Conservation (phyloP, 2,888 invertebrate species). For the Parascotia fuliginaria region DNA sequence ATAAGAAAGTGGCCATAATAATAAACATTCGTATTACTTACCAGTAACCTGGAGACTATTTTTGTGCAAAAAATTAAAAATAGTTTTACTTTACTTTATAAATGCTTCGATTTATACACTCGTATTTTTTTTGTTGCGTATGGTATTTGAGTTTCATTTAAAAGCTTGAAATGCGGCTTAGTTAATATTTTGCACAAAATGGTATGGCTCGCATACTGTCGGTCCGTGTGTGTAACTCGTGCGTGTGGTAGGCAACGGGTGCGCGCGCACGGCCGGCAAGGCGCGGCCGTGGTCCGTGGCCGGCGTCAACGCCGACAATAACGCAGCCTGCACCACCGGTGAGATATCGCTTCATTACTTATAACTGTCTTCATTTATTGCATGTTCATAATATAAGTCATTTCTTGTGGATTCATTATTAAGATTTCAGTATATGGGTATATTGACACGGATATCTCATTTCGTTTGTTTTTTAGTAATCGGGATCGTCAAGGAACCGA, state of each 20-base stretch:
- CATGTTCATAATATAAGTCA: no score
- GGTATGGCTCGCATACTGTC: conserved; percentile 6
- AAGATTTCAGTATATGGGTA: no score
- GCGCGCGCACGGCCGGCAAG: conserved; percentile 76
- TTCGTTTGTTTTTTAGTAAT: not conserved
- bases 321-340: conserved; percentile 80
- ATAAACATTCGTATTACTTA: conserved; percentile 4
- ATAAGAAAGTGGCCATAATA: conserved; percentile 16
- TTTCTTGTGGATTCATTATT: no score
- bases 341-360: conserved; percentile 42
- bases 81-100: not conserved
- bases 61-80: conserved; percentile 35
- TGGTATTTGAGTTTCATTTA: not conserved
- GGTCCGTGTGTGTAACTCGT: conserved; percentile 33
- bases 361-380: conserved; percentile 3
- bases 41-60: not conserved
- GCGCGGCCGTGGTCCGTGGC: conserved; percentile 84
- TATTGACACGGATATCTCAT: no score
- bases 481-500: no score
- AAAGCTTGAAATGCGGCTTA: no score
- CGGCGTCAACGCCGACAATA: conserved; percentile 75
- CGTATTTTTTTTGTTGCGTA: not conserved
- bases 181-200: conserved; percentile 23
- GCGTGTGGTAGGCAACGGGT: conserved; percentile 72
- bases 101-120: not conserved